Base-by-base conservation (phyloP, 2,888 invertebrate species). In the Corythucha ciliata region DNA sequence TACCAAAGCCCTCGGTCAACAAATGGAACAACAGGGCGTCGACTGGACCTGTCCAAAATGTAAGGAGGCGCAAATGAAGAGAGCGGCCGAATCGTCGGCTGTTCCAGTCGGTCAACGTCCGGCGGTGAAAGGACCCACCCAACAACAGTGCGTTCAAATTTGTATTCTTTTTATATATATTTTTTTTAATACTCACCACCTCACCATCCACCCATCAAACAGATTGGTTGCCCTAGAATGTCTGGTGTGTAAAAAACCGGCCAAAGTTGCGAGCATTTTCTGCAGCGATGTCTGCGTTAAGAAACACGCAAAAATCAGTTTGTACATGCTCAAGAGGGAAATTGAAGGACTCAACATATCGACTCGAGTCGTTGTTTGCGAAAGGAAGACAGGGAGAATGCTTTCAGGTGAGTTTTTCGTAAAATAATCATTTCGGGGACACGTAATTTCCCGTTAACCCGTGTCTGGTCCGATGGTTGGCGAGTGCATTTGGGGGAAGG, bases 1-100 rank as follows among this genome's bases (percentile, higher is more conserved):
- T 36, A 90, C 90, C 18, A 83, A 89, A 72, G 79, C 83, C 1
- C 85, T 88, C 83, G 90, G 77, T 25, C 80, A 86, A 63, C 84
- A 88, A 69, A 91, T 94, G 87, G 93, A 94, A 67, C 78, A 81
- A 48, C 80, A 83, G 60, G 85, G 88, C 7, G 78, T 81, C 57
- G 88, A 89, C 65, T 92, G 92, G 92, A 79, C 83, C 55, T 92
- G 92, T 67, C 83, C 89, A 0, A 84, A 83, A 64, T 92, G 91
- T 68, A 69, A 73, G 14, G 46, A 27, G 21, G 44, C 48, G 81
- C 79, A 66, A 79, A 78, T 62, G 20, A 39, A 50, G 42, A 48
- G 46, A 32, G 46, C 25, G 14, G 33, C 24, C 12, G 27, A 10
- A 4, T 34, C 27, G 18, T 36, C 48, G 12, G 29, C 39, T 42